These are phyloP conservation scores for Saiga tatarica DNA, from an alignment of 2,113 vertebrate species.

Conservation along the genomic window DNA sequence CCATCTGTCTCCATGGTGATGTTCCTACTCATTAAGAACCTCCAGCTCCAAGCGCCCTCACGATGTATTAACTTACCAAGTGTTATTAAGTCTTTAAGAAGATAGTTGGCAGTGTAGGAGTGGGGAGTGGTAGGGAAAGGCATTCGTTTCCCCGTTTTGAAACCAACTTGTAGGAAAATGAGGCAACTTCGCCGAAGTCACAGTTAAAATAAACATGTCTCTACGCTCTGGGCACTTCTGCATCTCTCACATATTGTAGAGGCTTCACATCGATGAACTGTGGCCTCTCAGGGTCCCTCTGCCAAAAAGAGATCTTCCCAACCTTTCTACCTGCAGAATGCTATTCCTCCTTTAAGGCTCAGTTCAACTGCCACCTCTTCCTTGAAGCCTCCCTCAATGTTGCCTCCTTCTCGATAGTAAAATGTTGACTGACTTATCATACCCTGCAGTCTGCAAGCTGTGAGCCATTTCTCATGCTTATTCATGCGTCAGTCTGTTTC, in stretches of 20 bases:
- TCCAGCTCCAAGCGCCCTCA: neutral
- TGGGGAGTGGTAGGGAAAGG: neutral
- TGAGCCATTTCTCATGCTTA: neutral
- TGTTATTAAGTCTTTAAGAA: neutral
- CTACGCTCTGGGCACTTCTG: accelerated
- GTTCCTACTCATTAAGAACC: constrained; percentile 40
- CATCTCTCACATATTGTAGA: neutral
- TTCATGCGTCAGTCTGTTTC: neutral
- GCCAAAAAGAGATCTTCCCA: neutral
- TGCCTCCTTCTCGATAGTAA: neutral
- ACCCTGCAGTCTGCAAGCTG: neutral
- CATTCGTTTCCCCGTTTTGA: neutral
- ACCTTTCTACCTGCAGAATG: neutral
- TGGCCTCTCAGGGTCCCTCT: neutral
- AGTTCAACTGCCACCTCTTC: neutral
- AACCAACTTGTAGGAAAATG: neutral
- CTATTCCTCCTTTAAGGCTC: neutral
- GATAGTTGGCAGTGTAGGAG: neutral
- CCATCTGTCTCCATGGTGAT: constrained; percentile 71
- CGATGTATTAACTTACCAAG: neutral
- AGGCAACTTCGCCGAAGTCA: neutral
- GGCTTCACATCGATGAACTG: neutral
- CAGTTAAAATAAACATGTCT: neutral
- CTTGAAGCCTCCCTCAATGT: neutral
- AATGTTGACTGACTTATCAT: neutral